Base-by-base conservation (phyloP, 2,797 vertebrate species). In the Gymnopithys bicolor region DNA sequence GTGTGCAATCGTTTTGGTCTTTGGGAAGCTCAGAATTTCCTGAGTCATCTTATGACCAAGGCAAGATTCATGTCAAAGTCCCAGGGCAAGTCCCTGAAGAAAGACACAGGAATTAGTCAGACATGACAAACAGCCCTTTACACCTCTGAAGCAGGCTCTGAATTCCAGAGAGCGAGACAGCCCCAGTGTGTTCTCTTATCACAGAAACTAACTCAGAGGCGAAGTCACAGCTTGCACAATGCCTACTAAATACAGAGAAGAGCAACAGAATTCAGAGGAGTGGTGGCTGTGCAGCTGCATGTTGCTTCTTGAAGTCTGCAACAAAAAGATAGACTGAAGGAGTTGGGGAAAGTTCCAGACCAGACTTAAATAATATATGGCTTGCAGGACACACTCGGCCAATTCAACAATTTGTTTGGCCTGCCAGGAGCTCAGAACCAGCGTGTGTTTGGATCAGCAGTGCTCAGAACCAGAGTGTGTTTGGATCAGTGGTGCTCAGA, bases 251-350 rank as follows among this genome's bases (percentile, higher is more conserved):
- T 35, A 75, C 60, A 52, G 77, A 87, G 83, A 56, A 82, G 52
- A 9, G 45, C 77, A 59, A 27, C 15, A 76, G 63, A 76, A 76
- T 52, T 84, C 48, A 67, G 69, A 84, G 73, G 79, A 90, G 90
- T 64, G 74, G 74, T 93, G 81, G 64, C 71, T 90, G 30, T 63
- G 74, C 70, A 82, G 59, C 55, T 86, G 46, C 71, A 12, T 62
- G 78, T 90, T 63, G 55, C 60, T 92, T 94, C 88, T 89, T 93
- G 86, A 92, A 89, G 41, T 28, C 76, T 81, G 53, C 37, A 81
- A 68, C 32, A 33, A 56, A 80, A 86, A 66, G 58, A 52, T 53
- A 55, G 46, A 58, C 25, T 49, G 52, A 78, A 78, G 37, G 77
- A 86, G 28, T 27, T 37, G 66, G 55, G 67, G 12, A 63, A 84